Evolutionary conservation across 2,888 invertebrate genomes (phyloP).

Genomic region (Drosophila rellima): DNA sequence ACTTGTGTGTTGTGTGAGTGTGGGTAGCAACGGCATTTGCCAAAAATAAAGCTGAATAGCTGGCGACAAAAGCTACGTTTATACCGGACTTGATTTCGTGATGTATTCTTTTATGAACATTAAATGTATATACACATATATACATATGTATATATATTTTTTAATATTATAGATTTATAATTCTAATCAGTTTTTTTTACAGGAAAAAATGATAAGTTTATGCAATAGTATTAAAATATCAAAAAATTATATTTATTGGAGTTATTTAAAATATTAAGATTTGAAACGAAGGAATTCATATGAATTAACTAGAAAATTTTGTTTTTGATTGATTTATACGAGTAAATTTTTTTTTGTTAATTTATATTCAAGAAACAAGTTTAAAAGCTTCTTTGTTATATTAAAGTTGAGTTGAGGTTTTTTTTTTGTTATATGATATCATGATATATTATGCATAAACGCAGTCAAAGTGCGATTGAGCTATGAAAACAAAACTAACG

Average conservation of each 20-base stretch:
- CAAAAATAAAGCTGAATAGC: conserved; percentile 39
- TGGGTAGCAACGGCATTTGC: conserved; percentile 45
- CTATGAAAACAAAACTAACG: conserved; percentile 15
- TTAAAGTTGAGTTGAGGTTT: too few relatives aligned
- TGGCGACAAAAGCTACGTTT: conserved; percentile 29
- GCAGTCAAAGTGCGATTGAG: conserved; percentile 16
- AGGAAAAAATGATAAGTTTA: too few relatives aligned
- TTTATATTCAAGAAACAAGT: background rate
- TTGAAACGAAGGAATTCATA: background rate
- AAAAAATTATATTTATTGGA: background rate
- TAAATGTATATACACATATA: background rate
- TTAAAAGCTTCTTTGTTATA: conserved; percentile 13
- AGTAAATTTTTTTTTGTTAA: background rate
- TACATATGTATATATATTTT: too few relatives aligned
- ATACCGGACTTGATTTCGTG: conserved; percentile 16
- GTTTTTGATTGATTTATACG: background rate
- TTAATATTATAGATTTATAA: background rate
- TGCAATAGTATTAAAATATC: too few relatives aligned
- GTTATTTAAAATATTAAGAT: background rate
- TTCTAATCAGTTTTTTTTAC: background rate
- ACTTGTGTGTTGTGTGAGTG: conserved; percentile 19
- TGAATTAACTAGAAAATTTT: background rate
- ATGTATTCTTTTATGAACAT: background rate
- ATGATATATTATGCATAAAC: conserved; percentile 31
- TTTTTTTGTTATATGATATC: conserved; percentile 28